Evolutionary conservation across 2,797 vertebrate genomes (phyloP), one percentile per base, ranked within the genome.

Genomic region (Luscinia megarhynchos): DNA sequence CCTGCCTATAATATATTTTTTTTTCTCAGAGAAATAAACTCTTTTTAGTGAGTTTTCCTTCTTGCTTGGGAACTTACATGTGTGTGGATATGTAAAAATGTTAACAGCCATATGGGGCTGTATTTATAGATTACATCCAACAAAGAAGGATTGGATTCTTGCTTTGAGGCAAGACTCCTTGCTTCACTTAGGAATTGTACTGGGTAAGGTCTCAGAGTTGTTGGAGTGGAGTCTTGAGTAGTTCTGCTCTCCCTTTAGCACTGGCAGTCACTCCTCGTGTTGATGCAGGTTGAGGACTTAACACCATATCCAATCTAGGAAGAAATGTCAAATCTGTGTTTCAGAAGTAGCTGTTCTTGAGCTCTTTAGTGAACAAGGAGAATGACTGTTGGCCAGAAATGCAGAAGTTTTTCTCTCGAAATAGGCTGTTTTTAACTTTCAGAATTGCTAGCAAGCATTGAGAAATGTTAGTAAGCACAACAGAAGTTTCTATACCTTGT

Each of bases 321-420:
- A 91, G 89, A 88, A 86, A 86, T 73, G 45, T 83, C 57, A 74
- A 14, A 83, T 67, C 74, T 76, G 12, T 58, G n/a, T 70, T 91
- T 63, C 66, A 66, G 86, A 87, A 79, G 84, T 61, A 84, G 82
- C 59, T 3, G 5, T 48, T 80, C 40, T 86, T 84, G 58, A 90
- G 64, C 88, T 80, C 23, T 69, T 92, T 57, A 82, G 41, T 1
- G 6, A 79, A 74, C 72, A 81, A 90, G 77, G 77, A 38, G 32
- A 46, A 63, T 2, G 16, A 63, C 40, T 94, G 63, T 84, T 92
- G 55, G 67, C 26, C 86, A 64, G 58, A 87, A 90, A 40, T 77
- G 30, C 48, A 74, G 32, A 41, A 40, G 67, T 53, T 91, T 70
- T 86, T 66, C 40, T 67, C 41, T 78, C 6, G 4, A 57, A 89